Percentiles rank a stretch among this genome's conserved stretches.
Evolutionary conservation across 2,797 vertebrate genomes (phyloP).

Genomic region (Rhadinocentrus ornatus): DNA sequence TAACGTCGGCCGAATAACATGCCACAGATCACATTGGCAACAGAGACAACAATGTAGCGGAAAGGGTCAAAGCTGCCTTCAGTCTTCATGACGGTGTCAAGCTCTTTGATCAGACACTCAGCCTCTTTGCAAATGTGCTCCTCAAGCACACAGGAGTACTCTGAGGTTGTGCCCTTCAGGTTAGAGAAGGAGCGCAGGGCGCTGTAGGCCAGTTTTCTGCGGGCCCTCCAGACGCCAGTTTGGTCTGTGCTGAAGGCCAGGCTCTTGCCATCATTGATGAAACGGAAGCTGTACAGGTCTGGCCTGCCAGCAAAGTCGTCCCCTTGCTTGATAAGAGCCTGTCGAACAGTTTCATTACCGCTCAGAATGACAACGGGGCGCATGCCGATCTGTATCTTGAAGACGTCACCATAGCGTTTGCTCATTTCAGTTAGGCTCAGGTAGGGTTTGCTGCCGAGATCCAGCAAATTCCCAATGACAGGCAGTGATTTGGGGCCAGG

Average conservation of each 20-base stretch:
- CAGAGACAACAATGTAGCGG: slow-evolving; percentile 87
- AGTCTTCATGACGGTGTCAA: slow-evolving; percentile 80
- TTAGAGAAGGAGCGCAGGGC: slow-evolving; percentile 88
- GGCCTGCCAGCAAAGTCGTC: slow-evolving; percentile 91
- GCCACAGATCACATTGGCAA: slow-evolving; percentile 91
- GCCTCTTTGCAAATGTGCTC: slow-evolving; percentile 89
- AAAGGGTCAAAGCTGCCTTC: slow-evolving; percentile 84
- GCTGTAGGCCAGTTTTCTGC: slow-evolving; percentile 86
- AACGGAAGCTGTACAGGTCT: slow-evolving; percentile 81
- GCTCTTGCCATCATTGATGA: slow-evolving; percentile 82
- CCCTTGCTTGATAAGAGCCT: slow-evolving; percentile 90
- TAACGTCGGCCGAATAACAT: slow-evolving; percentile 93
- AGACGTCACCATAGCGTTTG: slow-evolving; percentile 84
- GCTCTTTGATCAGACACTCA: slow-evolving; percentile 77
- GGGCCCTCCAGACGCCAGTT: slow-evolving; percentile 86
- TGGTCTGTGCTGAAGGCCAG: slow-evolving; percentile 87
- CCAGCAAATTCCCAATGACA: slow-evolving; percentile 87
- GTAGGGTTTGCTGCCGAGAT: slow-evolving; percentile 84
- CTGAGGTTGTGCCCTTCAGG: slow-evolving; percentile 70
- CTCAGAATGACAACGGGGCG: slow-evolving; percentile 91
- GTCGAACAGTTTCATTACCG: slow-evolving; percentile 83
- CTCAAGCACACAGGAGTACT: slow-evolving; percentile 87
- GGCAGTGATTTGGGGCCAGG: slow-evolving; percentile 88
- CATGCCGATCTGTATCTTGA: slow-evolving; percentile 88
- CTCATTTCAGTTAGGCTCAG: slow-evolving; percentile 86